These are phyloP conservation scores for Micromys minutus DNA, from an alignment of 2,113 vertebrate species.

Conservation along the genomic window DNA sequence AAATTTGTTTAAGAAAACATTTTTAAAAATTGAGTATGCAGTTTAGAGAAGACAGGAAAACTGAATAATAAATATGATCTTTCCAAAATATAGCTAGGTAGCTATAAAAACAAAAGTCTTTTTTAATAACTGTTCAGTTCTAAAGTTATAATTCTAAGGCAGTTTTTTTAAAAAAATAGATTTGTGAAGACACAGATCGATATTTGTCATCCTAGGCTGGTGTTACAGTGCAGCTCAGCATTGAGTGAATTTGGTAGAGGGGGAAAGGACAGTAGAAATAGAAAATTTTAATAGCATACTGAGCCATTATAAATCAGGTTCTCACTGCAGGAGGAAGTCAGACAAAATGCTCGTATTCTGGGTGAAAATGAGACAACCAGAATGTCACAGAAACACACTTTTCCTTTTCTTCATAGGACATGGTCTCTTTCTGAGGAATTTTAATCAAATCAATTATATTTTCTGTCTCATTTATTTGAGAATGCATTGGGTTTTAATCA, in stretches of 20 bases:
- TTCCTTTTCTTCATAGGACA: conserved; percentile 70
- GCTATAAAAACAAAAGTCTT: neutral
- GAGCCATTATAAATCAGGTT: conserved; percentile 79
- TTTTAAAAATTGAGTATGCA: conserved; percentile 35
- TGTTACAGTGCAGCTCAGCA: conserved; percentile 66
- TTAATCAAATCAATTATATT: conserved; percentile 84
- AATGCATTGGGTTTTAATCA: conserved; percentile 64
- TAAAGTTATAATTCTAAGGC: conserved; percentile 66
- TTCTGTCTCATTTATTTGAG: conserved; percentile 73
- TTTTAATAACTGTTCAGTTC: conserved; percentile 50
- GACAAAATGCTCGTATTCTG: conserved; percentile 76
- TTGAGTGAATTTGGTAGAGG: conserved; percentile 58
- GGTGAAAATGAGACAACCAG: conserved; percentile 73
- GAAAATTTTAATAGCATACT: conserved; percentile 80
- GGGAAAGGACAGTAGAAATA: conserved; percentile 65
- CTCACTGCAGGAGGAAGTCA: conserved; percentile 72
- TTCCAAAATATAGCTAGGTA: conserved; percentile 52
- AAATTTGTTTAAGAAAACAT: conserved; percentile 60
- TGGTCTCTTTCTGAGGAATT: conserved; percentile 76
- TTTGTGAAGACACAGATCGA: conserved; percentile 70
- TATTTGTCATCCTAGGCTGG: conserved; percentile 67
- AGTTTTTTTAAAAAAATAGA: conserved; percentile 11
- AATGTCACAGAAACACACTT: conserved; percentile 70
- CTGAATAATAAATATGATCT: conserved; percentile 43
- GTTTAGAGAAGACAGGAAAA: conserved; percentile 34